These are phyloP conservation scores for Thalassaphorura encarpata DNA, from an alignment of 1,140 invertebrate genomes.

Conservation along the genomic window DNA sequence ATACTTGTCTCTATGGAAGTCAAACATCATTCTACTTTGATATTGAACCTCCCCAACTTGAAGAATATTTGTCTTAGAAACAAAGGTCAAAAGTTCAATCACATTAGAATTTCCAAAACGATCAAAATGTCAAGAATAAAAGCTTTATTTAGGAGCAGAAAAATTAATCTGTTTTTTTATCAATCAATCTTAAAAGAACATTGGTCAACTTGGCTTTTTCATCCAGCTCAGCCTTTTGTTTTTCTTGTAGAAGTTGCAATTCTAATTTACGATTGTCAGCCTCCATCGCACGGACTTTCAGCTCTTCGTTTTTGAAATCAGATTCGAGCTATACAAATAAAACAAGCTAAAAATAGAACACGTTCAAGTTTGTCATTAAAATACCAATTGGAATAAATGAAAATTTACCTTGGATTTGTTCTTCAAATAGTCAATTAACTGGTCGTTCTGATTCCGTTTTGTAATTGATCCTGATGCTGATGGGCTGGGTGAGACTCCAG, in stretches of 20 bases:
- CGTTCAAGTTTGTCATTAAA: too few relatives aligned
- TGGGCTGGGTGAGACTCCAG: too few relatives aligned
- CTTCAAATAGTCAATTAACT: too few relatives aligned
- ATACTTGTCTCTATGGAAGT: conserved; percentile 6
- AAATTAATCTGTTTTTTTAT: not conserved
- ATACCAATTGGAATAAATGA: too few relatives aligned
- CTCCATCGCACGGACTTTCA: not conserved
- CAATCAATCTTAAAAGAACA: not conserved
- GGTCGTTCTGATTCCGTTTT: too few relatives aligned
- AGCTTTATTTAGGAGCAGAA: too few relatives aligned
- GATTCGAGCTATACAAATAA: too few relatives aligned
- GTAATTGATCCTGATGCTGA: too few relatives aligned
- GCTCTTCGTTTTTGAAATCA: too few relatives aligned
- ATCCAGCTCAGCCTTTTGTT: not conserved
- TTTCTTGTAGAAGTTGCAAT: not conserved
- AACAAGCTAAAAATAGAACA: too few relatives aligned
- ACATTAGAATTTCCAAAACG: not conserved
- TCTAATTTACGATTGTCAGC: not conserved
- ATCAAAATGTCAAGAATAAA: not conserved
- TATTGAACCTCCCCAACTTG: not conserved
- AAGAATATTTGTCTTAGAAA: conserved; percentile 2
- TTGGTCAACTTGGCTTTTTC: not conserved
- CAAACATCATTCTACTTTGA: conserved; percentile 2
- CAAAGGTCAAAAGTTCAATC: not conserved
- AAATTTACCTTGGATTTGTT: too few relatives aligned